phyloP scores from a whole-genome alignment of 2,797 vertebrate genomes.

The Peromyscus attwateri region DNA sequence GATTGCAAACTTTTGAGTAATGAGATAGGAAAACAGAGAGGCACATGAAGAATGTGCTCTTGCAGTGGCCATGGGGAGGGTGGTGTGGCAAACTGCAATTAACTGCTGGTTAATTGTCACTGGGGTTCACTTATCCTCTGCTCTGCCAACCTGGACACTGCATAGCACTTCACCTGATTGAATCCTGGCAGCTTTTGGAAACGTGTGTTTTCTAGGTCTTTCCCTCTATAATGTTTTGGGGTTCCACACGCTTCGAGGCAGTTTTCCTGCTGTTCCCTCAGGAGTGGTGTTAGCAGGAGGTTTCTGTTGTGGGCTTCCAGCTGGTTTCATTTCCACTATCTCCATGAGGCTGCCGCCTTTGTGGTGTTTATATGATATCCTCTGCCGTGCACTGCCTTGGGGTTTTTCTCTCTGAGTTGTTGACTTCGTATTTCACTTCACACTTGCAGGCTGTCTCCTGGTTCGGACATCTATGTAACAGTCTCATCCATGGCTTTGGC shows the following conservation, averaged over 20 bases:
- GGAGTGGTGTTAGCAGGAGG: constrained; percentile 16
- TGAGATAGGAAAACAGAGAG: constrained; percentile 58
- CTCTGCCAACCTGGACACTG: constrained; percentile 53
- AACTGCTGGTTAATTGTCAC: constrained; percentile 46
- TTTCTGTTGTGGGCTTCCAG: constrained; percentile 63
- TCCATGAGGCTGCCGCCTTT: not conserved
- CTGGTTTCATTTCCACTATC: constrained; percentile 55
- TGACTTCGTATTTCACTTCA: constrained; percentile 75
- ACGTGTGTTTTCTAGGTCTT: not conserved
- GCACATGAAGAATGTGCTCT: not conserved
- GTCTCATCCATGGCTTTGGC: constrained; percentile 96
- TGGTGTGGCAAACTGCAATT: not conserved
- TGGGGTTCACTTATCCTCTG: constrained; percentile 56
- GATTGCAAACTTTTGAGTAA: not conserved
- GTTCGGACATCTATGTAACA: constrained; percentile 96
- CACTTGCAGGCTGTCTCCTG: constrained; percentile 93
- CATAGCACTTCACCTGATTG: constrained; percentile 43
- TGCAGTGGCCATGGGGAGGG: not conserved
- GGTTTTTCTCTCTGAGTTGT: constrained; percentile 35
- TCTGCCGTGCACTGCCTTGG: not conserved
- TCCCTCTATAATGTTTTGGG: not conserved
- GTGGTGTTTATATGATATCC: not conserved
- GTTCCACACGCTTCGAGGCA: not conserved
- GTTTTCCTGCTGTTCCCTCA: constrained; percentile 66
- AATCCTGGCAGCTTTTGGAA: constrained; percentile 71